Evolutionary conservation across 2,113 vertebrate species (phyloP).

Genomic region (Xiphophorus couchianus): DNA sequence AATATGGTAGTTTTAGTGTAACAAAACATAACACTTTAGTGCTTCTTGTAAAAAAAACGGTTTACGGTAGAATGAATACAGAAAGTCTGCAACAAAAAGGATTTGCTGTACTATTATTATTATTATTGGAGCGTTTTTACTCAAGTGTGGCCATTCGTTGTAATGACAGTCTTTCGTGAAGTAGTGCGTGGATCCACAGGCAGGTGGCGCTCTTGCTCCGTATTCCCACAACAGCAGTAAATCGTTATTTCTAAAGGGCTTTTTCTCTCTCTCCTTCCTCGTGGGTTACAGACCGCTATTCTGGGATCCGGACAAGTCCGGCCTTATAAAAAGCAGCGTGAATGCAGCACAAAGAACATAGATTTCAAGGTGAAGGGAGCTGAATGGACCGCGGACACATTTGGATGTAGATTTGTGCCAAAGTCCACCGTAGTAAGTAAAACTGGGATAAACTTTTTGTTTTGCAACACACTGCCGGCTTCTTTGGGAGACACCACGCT

Average conservation of each 20-base stretch:
- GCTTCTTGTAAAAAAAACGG: no score
- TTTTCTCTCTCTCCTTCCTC: slow-evolving; percentile 12
- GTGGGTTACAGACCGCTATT: slow-evolving; percentile 60
- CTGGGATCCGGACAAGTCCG: slow-evolving; percentile 47
- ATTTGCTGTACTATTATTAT: no score
- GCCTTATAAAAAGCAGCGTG: slow-evolving; percentile 42
- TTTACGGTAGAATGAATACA: no score
- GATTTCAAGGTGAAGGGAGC: slow-evolving; percentile 30
- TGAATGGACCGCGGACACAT: slow-evolving; percentile 10
- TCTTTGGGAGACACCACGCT: background rate
- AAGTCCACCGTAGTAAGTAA: slow-evolving; percentile 47
- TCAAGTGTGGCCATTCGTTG: background rate
- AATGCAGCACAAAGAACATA: slow-evolving; percentile 21
- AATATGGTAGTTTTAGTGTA: no score
- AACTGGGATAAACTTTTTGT: slow-evolving; percentile 47
- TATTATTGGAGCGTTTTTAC: background rate
- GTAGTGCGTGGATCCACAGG: slow-evolving; percentile 11
- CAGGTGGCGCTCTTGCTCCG: slow-evolving; percentile 70
- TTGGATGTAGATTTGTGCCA: slow-evolving; percentile 22
- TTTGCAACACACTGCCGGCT: slow-evolving; percentile 12
- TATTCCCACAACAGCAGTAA: background rate
- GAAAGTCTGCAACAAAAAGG: no score
- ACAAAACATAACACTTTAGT: no score
- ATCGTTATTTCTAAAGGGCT: slow-evolving; percentile 41
- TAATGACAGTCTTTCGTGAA: background rate